These are phyloP conservation scores for Ditylenchus dipsaci DNA, from an alignment of 1,140 invertebrate species.

Conservation along the genomic window DNA sequence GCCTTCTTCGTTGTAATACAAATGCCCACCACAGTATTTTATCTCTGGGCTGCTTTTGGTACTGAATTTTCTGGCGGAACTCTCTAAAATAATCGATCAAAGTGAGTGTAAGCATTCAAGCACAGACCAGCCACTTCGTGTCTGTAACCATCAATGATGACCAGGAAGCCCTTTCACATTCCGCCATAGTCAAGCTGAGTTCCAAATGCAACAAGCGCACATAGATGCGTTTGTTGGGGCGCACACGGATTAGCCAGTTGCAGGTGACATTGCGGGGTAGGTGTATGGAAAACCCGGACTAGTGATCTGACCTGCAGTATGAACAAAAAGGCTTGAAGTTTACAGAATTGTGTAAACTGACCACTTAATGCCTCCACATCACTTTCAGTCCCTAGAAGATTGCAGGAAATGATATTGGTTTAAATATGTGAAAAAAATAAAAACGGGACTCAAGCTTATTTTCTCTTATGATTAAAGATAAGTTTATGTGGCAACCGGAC, in stretches of 20 bases:
- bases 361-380: conserved; percentile 12
- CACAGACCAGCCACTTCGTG: conserved; percentile 24
- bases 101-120: background rate
- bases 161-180: conserved; percentile 42
- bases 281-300: conserved; percentile 32
- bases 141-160: conserved; percentile 37
- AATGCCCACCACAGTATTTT: conserved; percentile 31
- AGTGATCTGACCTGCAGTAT: background rate
- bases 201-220: conserved; percentile 37
- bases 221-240: conserved; percentile 33
- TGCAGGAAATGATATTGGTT: no score
- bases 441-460: no score
- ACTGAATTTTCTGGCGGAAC: conserved; percentile 5
- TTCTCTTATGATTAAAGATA: no score
- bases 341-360: background rate
- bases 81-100: no score
- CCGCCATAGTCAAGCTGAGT: conserved; percentile 38
- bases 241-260: conserved; percentile 39
- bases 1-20: conserved; percentile 45
- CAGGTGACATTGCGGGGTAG: conserved; percentile 40
- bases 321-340: no score
- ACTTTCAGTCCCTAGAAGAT: background rate
- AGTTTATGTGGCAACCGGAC: no score
- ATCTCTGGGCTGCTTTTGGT: conserved; percentile 17
- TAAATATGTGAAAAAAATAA: no score